phyloP scores from a whole-genome alignment of 2,888 invertebrate species.

The Sicus ferrugineus region DNA sequence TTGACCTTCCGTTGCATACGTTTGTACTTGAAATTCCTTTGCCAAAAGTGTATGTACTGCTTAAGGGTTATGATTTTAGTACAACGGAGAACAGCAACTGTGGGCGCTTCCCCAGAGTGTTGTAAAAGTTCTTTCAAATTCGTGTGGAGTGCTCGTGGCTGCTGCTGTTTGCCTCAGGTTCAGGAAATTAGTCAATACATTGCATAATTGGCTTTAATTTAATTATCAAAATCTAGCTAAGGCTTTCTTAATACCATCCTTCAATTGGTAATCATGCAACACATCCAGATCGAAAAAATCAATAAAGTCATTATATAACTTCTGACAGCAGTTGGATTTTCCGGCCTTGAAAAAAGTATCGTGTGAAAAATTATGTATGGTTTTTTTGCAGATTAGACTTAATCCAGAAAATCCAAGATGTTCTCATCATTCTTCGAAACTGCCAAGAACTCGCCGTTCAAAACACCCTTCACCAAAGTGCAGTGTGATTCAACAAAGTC shows the following conservation, averaged over 20 bases:
- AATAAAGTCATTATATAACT: slow-evolving; percentile 22
- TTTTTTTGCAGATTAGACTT: slow-evolving; percentile 37
- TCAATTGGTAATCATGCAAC: background rate
- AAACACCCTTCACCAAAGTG: slow-evolving; percentile 69
- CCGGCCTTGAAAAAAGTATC: background rate
- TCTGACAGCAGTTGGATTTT: background rate
- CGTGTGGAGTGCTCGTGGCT: slow-evolving; percentile 43
- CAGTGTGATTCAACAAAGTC: slow-evolving; percentile 66
- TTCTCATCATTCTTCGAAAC: slow-evolving; percentile 71
- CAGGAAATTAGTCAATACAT: slow-evolving; percentile 19
- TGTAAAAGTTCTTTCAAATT: too few relatives aligned
- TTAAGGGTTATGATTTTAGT: too few relatives aligned
- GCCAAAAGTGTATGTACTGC: too few relatives aligned
- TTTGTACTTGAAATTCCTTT: too few relatives aligned
- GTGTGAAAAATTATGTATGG: background rate
- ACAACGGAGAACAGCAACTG: too few relatives aligned
- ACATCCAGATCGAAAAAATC: background rate
- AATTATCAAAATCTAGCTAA: background rate
- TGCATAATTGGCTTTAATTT: slow-evolving; percentile 39
- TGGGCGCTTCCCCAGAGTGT: too few relatives aligned
- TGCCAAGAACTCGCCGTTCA: slow-evolving; percentile 72
- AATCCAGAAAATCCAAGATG: slow-evolving; percentile 57
- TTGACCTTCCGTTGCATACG: too few relatives aligned
- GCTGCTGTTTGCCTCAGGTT: slow-evolving; percentile 42
- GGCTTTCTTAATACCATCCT: background rate